phyloP scores from a whole-genome alignment of 37 sponge, comb jelly and placozoan species.

The Crambe crambe region DNA sequence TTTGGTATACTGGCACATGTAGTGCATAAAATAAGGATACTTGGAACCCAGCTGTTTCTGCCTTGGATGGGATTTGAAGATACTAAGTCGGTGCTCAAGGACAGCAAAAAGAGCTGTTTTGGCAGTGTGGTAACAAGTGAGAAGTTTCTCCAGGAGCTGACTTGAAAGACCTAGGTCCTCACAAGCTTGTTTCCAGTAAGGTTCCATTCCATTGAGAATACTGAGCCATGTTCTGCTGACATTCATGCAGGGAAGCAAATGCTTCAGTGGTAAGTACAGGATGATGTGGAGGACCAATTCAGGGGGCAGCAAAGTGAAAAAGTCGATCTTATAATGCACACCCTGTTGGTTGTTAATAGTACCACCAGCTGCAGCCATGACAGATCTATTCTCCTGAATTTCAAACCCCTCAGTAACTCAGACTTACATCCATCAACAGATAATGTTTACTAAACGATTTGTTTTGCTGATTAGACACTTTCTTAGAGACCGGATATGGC shows the following conservation, averaged over 20 bases:
- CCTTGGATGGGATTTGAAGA: constrained; percentile 2
- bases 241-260: constrained; percentile 20
- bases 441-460: too few species aligned
- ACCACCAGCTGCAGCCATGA: background rate
- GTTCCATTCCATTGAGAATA: constrained; percentile 21
- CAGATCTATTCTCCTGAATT: too few species aligned
- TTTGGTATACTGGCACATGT: constrained; percentile 18
- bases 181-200: constrained; percentile 42
- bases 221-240: constrained; percentile 27
- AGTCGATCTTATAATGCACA: constrained; percentile 1
- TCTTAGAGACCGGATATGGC: too few species aligned
- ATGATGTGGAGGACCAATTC: constrained; percentile 38
- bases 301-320: constrained; percentile 35
- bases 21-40: constrained; percentile 39
- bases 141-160: background rate
- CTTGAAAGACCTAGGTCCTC: constrained; percentile 20
- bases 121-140: constrained; percentile 3
- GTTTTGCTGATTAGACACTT: too few species aligned
- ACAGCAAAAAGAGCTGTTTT: constrained; percentile 4
- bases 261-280: constrained; percentile 8
- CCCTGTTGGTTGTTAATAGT: background rate
- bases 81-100: background rate
- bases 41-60: background rate
- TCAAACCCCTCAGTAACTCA: too few species aligned
- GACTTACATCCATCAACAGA: too few species aligned